Evolutionary conservation across 2,888 invertebrate species (phyloP).

Genomic region (Bedellia somnulentella): DNA sequence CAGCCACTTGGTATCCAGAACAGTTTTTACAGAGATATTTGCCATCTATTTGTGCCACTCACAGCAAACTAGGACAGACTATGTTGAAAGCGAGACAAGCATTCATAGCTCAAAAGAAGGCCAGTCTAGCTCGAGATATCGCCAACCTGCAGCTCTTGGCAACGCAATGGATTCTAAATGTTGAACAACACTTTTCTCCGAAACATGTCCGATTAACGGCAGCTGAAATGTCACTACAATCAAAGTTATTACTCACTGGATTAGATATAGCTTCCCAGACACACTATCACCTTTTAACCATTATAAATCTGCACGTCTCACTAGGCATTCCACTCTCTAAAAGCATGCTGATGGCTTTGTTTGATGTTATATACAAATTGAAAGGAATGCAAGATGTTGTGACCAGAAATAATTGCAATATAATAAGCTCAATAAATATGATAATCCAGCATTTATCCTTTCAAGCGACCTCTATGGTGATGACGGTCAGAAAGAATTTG

Average conservation of each 20-base stretch:
- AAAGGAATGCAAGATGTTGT: constrained; percentile 76
- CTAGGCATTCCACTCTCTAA: constrained; percentile 78
- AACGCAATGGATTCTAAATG: constrained; percentile 35
- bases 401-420: constrained; percentile 66
- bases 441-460: constrained; percentile 79
- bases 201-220: constrained; percentile 36
- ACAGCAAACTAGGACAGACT: constrained; percentile 40
- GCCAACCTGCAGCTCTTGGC: constrained; percentile 32
- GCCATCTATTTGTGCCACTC: constrained; percentile 56
- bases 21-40: constrained; percentile 72
- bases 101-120: constrained; percentile 58
- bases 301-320: constrained; percentile 70
- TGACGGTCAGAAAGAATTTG: constrained; percentile 68
- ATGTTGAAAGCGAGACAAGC: constrained; percentile 56
- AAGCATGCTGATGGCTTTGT: constrained; percentile 71
- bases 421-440: constrained; percentile 74
- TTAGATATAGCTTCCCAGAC: constrained; percentile 69
- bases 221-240: constrained; percentile 41
- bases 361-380: constrained; percentile 78
- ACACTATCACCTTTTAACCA: constrained; percentile 46
- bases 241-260: constrained; percentile 55
- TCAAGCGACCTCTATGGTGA: constrained; percentile 69
- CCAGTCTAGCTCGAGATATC: constrained; percentile 66
- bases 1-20: constrained; percentile 84
- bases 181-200: constrained; percentile 36